Conservation (phyloP, 2,113 vertebrate species). For the Oncorhynchus tshawytscha region DNA sequence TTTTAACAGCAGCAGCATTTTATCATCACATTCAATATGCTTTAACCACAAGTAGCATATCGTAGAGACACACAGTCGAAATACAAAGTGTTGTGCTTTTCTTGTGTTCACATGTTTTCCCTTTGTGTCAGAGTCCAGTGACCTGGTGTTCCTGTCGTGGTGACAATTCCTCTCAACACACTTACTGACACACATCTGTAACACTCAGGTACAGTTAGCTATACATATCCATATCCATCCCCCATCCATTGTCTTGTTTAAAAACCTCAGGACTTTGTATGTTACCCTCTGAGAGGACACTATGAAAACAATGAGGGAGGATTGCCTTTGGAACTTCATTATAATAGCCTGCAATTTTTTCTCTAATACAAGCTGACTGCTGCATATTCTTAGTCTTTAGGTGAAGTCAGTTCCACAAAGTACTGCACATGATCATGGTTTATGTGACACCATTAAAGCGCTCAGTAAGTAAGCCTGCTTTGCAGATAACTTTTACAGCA, state of each 20-base stretch:
- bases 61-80: no score
- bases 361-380: background rate
- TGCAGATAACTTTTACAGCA: slow-evolving; percentile 6
- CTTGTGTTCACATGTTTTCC: slow-evolving; percentile 12
- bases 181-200: slow-evolving; percentile 16
- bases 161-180: slow-evolving; percentile 55
- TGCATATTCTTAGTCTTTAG: background rate
- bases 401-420: background rate
- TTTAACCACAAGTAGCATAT: background rate
- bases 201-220: slow-evolving; percentile 36
- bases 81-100: background rate
- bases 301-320: background rate
- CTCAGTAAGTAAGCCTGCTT: background rate
- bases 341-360: background rate
- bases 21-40: no score
- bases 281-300: no score
- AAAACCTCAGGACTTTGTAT: background rate
- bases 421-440: background rate
- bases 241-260: slow-evolving; percentile 35
- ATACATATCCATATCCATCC: slow-evolving; percentile 28
- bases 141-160: slow-evolving; percentile 36
- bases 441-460: background rate
- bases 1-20: no score
- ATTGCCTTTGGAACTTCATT: background rate
- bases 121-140: background rate